Evolutionary conservation across 2,888 invertebrate genomes (phyloP).

Genomic region (Pandemis heparana): DNA sequence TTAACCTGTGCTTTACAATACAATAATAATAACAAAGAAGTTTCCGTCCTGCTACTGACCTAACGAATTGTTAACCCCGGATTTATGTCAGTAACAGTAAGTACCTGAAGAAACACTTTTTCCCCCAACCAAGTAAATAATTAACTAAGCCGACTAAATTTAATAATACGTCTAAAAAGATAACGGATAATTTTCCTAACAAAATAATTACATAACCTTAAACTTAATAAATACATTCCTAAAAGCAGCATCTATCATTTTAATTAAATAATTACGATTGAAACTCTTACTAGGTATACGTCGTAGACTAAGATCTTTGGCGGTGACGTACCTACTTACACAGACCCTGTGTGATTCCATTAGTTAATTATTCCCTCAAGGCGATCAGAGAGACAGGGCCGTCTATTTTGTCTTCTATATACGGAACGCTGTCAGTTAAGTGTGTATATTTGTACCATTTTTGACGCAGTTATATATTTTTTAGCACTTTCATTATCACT

Average conservation of each 20-base stretch:
- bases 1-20: too few species aligned
- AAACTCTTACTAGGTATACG: background rate
- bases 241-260: background rate
- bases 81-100: too few species aligned
- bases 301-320: background rate
- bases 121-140: too few species aligned
- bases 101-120: too few species aligned
- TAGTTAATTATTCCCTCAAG: slow-evolving; percentile 1
- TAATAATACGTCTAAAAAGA: too few species aligned
- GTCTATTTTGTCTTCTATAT: background rate
- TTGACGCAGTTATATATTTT: background rate
- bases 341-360: slow-evolving; percentile 1
- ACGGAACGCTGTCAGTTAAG: background rate
- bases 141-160: too few species aligned
- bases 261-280: background rate
- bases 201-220: too few species aligned
- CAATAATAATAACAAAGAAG: too few species aligned
- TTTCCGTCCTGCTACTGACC: too few species aligned
- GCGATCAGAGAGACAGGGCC: slow-evolving; percentile 1
- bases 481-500: background rate
- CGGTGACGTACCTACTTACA: background rate
- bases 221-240: background rate
- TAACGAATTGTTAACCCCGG: too few species aligned
- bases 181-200: too few species aligned
- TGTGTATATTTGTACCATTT: background rate